Evolutionary conservation across 2,113 vertebrate genomes (phyloP).

Genomic region (Sisor rabdophorus): DNA sequence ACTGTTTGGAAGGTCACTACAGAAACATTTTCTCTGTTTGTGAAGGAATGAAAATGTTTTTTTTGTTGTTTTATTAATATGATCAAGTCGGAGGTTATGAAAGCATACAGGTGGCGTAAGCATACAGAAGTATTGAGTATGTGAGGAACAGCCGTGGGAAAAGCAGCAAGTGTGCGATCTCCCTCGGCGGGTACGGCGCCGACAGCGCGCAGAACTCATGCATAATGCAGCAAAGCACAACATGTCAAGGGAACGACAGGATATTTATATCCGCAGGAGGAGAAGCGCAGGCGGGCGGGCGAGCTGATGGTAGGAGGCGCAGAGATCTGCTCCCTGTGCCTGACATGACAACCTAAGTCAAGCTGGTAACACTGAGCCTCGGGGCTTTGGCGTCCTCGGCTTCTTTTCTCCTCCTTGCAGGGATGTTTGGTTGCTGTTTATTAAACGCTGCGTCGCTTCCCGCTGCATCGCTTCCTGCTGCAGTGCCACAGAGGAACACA

Average conservation of each 20-base stretch:
- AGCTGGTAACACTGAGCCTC: conserved; percentile 32
- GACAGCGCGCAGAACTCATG: conserved; percentile 36
- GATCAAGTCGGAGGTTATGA: not conserved
- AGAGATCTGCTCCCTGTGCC: conserved; percentile 25
- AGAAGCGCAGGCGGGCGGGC: conserved; percentile 24
- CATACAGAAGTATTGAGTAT: conserved; percentile 27
- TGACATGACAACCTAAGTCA: conserved; percentile 47
- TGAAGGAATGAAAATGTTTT: not conserved
- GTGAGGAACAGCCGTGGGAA: conserved; percentile 28
- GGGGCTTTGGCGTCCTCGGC: conserved; percentile 11
- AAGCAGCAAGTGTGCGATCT: conserved; percentile 23
- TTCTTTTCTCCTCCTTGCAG: not conserved
- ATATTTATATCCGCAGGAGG: conserved; percentile 48
- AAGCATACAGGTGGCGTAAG: conserved; percentile 6
- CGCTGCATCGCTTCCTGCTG: conserved; percentile 6
- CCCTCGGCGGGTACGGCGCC: not conserved
- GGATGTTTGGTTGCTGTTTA: not conserved
- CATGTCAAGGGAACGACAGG: conserved; percentile 18
- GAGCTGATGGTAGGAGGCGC: conserved; percentile 32
- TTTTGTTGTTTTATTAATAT: not conserved
- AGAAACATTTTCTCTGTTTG: not conserved
- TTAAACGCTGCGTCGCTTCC: not conserved
- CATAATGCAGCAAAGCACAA: conserved; percentile 48
- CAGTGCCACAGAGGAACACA: not conserved
- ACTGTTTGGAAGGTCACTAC: not conserved